phyloP scores from a whole-genome alignment of 2,797 vertebrate genomes.

The Sciurus carolinensis region DNA sequence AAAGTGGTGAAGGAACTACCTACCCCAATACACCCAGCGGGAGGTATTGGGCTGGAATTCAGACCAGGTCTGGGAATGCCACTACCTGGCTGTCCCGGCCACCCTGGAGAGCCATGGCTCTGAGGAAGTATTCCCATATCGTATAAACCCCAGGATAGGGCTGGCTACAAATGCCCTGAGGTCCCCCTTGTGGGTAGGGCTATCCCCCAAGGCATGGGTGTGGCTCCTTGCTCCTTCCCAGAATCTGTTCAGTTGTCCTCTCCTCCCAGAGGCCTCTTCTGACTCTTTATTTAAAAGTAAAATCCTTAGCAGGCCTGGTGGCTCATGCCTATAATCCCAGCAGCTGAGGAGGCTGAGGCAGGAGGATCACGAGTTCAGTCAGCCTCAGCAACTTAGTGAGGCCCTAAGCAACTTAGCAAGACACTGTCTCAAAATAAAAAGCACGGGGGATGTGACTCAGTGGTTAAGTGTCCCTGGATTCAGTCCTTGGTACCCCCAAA shows the following conservation, averaged over 20 bases:
- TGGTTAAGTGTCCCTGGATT: too few relatives aligned
- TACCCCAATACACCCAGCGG: neutral
- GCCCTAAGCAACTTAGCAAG: too few relatives aligned
- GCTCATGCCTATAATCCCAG: too few relatives aligned
- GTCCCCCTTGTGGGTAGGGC: neutral
- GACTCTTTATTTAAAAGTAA: neutral
- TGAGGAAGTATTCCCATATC: neutral
- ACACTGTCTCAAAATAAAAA: too few relatives aligned
- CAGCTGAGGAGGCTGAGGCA: too few relatives aligned
- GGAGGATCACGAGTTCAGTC: too few relatives aligned
- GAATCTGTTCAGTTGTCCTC: neutral
- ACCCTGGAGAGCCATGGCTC: fast-evolving
- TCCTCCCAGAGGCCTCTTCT: neutral
- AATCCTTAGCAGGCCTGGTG: neutral
- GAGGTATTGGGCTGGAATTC: neutral
- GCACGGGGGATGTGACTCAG: too few relatives aligned
- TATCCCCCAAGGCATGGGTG: neutral
- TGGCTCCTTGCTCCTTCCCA: neutral
- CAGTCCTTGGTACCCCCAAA: too few relatives aligned
- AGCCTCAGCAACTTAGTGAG: too few relatives aligned
- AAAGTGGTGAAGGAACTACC: neutral
- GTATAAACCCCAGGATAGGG: neutral
- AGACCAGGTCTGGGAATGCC: neutral
- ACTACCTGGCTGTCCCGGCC: neutral
- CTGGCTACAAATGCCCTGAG: neutral